Percentiles rank a stretch among this genome's conserved stretches.
phyloP scores from a whole-genome alignment of 2,113 vertebrate genomes.

The Mellivora capensis region DNA sequence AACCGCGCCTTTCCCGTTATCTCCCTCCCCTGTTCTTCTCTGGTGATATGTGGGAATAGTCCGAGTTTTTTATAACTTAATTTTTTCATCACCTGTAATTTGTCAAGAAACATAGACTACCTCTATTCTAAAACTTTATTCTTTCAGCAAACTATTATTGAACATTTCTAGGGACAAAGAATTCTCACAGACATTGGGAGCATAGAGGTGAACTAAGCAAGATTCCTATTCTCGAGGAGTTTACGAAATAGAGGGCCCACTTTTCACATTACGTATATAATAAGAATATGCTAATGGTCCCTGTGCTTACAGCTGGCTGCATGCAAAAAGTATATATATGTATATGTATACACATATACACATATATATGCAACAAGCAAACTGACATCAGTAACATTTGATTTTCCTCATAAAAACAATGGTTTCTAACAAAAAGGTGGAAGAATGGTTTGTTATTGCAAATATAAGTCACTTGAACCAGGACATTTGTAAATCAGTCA shows the following conservation, averaged over 20 bases:
- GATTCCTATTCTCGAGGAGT: background rate
- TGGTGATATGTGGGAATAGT: background rate
- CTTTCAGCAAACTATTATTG: background rate
- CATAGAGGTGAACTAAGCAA: background rate
- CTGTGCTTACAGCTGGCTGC: background rate
- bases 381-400: background rate
- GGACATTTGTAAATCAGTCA: background rate
- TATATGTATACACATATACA: too few relatives aligned
- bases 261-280: background rate
- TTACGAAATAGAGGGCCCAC: background rate
- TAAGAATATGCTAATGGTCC: background rate
- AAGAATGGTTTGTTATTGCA: background rate
- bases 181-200: background rate
- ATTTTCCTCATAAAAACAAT: background rate
- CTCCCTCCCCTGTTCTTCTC: accelerated
- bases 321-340: background rate
- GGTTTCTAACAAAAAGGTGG: background rate
- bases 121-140: background rate
- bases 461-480: background rate
- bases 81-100: background rate
- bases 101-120: background rate
- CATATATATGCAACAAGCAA: background rate
- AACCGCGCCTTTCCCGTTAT: background rate
- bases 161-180: background rate
- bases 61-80: background rate